Percentiles rank a stretch among this genome's conserved stretches.
Conservation (phyloP, 2,888 invertebrate species). For the Troides aeacus region DNA sequence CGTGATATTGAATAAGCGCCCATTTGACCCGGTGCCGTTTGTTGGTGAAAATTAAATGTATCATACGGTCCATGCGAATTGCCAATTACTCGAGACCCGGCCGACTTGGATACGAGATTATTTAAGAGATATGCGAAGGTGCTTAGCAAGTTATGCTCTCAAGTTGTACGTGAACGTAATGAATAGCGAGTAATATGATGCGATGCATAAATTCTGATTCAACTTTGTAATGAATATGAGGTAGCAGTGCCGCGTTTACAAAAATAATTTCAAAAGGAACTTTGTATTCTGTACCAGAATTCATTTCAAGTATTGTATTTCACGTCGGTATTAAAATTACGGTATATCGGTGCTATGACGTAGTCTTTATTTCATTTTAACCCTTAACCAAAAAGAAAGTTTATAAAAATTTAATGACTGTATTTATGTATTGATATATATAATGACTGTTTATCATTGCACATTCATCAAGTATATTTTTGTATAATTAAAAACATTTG, state of each 20-base stretch:
- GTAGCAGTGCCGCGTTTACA: not conserved
- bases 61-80: conserved; percentile 36
- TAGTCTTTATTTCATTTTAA: not conserved
- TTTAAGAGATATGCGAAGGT: conserved; percentile 25
- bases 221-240: conserved; percentile 28
- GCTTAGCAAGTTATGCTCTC: conserved; percentile 12
- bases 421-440: too few relatives aligned
- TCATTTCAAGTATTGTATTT: not conserved
- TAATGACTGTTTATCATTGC: too few relatives aligned
- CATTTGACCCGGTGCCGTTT: conserved; percentile 34
- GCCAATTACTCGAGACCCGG: conserved; percentile 35
- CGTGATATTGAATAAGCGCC: conserved; percentile 53
- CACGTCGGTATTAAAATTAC: not conserved
- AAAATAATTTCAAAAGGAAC: not conserved
- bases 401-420: too few relatives aligned
- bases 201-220: conserved; percentile 23
- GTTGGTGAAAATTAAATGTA: conserved; percentile 32
- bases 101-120: conserved; percentile 28
- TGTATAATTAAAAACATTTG: too few relatives aligned
- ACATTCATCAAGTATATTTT: too few relatives aligned
- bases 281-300: not conserved
- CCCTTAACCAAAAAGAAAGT: not conserved
- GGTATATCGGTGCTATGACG: not conserved
- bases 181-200: conserved; percentile 14
- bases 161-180: conserved; percentile 9